Evolutionary conservation across 2,797 vertebrate species (phyloP).

Genomic region (Lophotriccus pileatus): DNA sequence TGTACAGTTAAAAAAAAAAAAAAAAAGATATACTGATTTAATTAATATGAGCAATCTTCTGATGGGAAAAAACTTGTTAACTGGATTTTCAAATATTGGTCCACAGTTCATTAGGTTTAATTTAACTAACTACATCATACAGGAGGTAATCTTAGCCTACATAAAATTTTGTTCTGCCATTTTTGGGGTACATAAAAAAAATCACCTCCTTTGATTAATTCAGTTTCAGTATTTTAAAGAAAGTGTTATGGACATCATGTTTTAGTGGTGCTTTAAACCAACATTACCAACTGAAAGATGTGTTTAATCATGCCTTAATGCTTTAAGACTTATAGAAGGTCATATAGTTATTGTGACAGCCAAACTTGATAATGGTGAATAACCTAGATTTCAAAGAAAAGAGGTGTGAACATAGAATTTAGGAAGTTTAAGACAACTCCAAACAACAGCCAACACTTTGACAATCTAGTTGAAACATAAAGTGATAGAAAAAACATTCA

Average conservation of each 20-base stretch:
- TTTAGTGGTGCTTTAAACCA: constrained; percentile 36
- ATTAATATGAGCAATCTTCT: constrained; percentile 49
- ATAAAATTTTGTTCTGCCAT: background rate
- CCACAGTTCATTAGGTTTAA: constrained; percentile 57
- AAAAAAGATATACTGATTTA: constrained; percentile 44
- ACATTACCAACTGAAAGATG: background rate
- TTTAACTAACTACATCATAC: constrained; percentile 50
- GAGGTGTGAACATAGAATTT: background rate
- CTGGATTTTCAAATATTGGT: constrained; percentile 58
- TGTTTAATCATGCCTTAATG: background rate
- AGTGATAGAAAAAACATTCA: background rate
- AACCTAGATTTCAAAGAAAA: constrained; percentile 25
- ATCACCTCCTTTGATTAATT: constrained; percentile 2
- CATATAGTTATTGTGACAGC: background rate
- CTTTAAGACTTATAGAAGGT: background rate
- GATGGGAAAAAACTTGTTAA: constrained; percentile 44
- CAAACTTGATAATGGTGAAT: background rate
- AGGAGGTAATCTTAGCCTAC: constrained; percentile 1
- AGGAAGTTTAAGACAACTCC: background rate
- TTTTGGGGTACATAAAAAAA: constrained; percentile 50
- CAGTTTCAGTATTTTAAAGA: constrained; percentile 24
- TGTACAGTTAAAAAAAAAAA: constrained; percentile 36
- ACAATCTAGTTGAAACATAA: background rate
- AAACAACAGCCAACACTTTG: background rate
- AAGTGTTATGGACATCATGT: constrained; percentile 1